A percentile compares a stretch with the other conserved stretches of the same genome.
Conservation (phyloP, 1,140 invertebrate species). For the Caenorhabditis tropicalis region DNA sequence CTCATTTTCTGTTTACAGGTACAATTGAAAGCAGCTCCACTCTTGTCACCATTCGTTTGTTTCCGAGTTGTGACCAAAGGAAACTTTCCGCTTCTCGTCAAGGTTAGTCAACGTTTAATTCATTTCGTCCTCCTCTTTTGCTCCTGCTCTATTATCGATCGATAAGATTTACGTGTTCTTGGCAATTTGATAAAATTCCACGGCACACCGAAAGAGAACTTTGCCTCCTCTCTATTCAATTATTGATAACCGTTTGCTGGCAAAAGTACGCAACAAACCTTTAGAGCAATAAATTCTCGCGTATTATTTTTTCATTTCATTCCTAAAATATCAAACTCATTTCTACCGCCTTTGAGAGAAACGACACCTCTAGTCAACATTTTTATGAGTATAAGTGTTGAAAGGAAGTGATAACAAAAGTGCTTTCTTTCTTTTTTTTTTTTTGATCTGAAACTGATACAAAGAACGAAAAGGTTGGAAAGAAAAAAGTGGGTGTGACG, state of each 20-base stretch:
- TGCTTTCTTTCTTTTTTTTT: neutral
- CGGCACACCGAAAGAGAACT: neutral
- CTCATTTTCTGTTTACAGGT: slow-evolving; percentile 60
- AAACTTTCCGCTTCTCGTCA: slow-evolving; percentile 88
- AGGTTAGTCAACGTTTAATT: slow-evolving; percentile 56
- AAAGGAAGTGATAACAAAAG: neutral
- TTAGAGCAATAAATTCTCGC: neutral
- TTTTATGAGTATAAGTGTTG: slow-evolving; percentile 1
- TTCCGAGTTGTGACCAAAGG: slow-evolving; percentile 93
- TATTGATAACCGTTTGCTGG: neutral
- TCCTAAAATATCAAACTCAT: neutral
- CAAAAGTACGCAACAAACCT: neutral
- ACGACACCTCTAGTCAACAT: neutral
- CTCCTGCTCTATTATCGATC: neutral
- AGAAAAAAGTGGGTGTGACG: neutral
- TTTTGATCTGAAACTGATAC: no score
- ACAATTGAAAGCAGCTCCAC: slow-evolving; percentile 75
- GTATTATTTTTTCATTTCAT: neutral
- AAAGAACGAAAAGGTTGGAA: neutral
- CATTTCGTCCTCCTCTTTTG: neutral
- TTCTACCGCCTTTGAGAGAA: neutral
- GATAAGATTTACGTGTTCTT: slow-evolving; percentile 28
- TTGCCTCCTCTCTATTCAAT: neutral
- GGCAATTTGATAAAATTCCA: slow-evolving; percentile 10
- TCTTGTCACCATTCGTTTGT: slow-evolving; percentile 92